Base-by-base conservation (phyloP, 2,797 vertebrate species). In the Alca torda region DNA sequence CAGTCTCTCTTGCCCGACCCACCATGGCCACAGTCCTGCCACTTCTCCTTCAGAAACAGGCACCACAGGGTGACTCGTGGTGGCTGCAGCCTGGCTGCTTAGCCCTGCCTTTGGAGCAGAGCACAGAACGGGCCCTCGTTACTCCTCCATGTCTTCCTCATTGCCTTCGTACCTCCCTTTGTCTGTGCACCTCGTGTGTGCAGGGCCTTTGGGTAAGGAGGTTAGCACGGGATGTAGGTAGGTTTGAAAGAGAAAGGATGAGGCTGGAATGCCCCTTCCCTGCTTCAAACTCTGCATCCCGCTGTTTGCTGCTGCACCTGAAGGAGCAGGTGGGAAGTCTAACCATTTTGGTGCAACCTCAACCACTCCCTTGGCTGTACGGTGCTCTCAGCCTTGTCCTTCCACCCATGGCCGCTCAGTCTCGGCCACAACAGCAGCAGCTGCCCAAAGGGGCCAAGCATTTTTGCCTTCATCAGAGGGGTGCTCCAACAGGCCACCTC, bases 121-220 rank as follows among this genome's bases (percentile, higher is more conserved):
- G 68, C 31, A 4, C n/a, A 17, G 7, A 31, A 15, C 0, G 0
- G 19, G 10, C 16, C 39, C 8, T 56, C 12, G 0, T 45, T 45
- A 6, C 31, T 11, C 3, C 14, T 16, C 59, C 35, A 5, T 1
- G 0, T 46, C 69, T 53, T 85, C 16, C 31, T 87, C 13, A 0
- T 21, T 48, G 61, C 37, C 15, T 75, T 45, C 54, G 6, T 43
- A 14, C 3, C 10, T 17, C 39, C 16, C 43, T 80, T 67, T 37
- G 37, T 1, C 0, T 3, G 9, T 4, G 10, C 7, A 24, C 13
- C 4, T 3, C 2, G 3, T 31, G 23, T 2, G 9, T 9, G n/a
- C 37, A 43, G 51, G 75, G 41, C n/a, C 48, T 53, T 64, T 20
- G n/a, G 26, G 9, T 45, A 57, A 26, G 0, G 0, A 76, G 35